Evolutionary conservation across 2,888 invertebrate genomes (phyloP), one percentile per base, ranked within the genome.

Genomic region (Eulithis prunata): DNA sequence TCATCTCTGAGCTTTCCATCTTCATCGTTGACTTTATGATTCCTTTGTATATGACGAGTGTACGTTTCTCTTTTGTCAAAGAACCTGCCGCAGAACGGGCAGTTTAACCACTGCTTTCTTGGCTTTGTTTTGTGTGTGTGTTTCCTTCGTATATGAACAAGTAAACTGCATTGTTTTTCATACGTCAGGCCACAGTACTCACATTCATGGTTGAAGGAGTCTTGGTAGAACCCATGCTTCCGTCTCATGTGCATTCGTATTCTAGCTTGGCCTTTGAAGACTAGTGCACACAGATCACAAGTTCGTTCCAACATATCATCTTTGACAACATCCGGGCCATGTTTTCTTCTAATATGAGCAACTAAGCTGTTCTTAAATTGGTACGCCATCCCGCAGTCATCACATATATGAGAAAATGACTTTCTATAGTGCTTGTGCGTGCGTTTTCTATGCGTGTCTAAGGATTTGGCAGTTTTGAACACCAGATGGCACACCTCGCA

Each of bases 401-500:
- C 87, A 55, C 93, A 93, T 2, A 87, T 75, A 55, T 90, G 88
- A 73, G 84, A 79, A 55, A 90, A 91, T 0, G 79, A 81, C 4
- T 83, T 81, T 46, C 89, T 80, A 53, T 82, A 90, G 0, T 76
- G 74, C 66, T 90, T 87, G 64, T 93, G 93, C 64, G 88, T 86
- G 10, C 91, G 76, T 73, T 86, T 89, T 67, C 90, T 89, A 56
- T 93, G 93, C 80, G 87, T 86, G 21, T 80, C 71, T 28, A 92
- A 69, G 0, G 92, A 90, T 81, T 84, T 89, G 0, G 78, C 75
- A 0, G 85, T 82, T 73, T 87, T 85, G 72, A 93, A 93, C 65
- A 91, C 86, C 75, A 91, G 78, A 77, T 92, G 91, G 71, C 93
- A 93, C 2, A 91, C 78, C 76, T 90, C 87, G 71, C 92, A 92